Evolutionary conservation across 2,797 vertebrate genomes (phyloP).

Genomic region (Dallia pectoralis): DNA sequence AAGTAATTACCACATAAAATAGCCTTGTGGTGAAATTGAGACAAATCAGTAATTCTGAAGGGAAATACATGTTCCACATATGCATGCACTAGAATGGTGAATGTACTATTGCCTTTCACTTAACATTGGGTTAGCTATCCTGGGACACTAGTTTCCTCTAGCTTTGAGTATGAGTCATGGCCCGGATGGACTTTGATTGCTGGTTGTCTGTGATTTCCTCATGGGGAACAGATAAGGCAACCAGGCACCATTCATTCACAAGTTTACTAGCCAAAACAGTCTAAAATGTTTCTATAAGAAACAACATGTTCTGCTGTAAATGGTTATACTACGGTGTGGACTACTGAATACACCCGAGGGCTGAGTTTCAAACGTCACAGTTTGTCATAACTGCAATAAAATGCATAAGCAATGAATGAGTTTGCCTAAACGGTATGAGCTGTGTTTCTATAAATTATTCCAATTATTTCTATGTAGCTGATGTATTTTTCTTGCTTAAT

Average conservation of each 20-base stretch:
- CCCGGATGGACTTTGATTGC: constrained; percentile 52
- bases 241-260: constrained; percentile 21
- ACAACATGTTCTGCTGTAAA: neutral
- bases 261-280: neutral
- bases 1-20: too few relatives aligned
- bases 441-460: neutral
- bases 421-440: neutral
- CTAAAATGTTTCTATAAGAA: neutral
- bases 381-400: neutral
- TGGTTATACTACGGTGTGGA: neutral
- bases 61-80: too few relatives aligned
- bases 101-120: too few relatives aligned
- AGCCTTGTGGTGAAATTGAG: too few relatives aligned
- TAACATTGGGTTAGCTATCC: neutral
- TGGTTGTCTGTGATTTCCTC: constrained; percentile 19
- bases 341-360: neutral
- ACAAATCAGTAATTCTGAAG: too few relatives aligned
- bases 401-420: neutral
- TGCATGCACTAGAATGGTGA: too few relatives aligned
- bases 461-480: neutral
- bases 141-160: neutral
- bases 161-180: constrained; percentile 11
- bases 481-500: neutral
- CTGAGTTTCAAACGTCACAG: neutral
- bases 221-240: constrained; percentile 13